A percentile compares a stretch with the other conserved stretches of the same genome.
These are phyloP conservation scores for Reticulitermes speratus DNA, from an alignment of 1,140 invertebrate genomes.

Conservation along the genomic window DNA sequence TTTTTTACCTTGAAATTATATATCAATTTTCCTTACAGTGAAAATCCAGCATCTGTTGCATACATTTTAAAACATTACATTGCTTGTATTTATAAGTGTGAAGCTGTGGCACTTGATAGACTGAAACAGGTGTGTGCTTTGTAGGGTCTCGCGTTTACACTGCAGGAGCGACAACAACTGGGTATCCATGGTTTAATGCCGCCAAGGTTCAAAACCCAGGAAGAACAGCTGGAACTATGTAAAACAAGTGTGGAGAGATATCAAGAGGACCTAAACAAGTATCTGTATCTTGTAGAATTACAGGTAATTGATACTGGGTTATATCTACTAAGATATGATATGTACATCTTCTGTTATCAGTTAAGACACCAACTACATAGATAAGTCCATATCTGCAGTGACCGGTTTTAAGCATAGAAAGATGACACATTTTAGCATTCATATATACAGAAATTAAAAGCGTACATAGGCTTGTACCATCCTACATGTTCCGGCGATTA, in stretches of 20 bases:
- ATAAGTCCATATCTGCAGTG: not conserved
- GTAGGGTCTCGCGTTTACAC: conserved; percentile 81
- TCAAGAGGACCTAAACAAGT: conserved; percentile 74
- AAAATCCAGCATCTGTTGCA: not conserved
- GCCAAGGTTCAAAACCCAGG: conserved; percentile 73
- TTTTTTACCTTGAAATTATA: not conserved
- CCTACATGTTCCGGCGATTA: no score
- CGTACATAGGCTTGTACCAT: no score
- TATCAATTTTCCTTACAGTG: not conserved
- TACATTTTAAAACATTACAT: no score
- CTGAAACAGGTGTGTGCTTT: conserved; percentile 27
- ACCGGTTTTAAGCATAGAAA: not conserved
- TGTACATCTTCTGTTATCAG: not conserved
- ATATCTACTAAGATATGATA: not conserved
- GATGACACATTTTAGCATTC: not conserved
- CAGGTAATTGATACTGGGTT: conserved; percentile 54
- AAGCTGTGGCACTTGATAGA: no score
- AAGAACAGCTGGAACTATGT: conserved; percentile 78
- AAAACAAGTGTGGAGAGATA: conserved; percentile 69
- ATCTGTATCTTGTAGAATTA: conserved; percentile 73
- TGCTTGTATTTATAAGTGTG: not conserved
- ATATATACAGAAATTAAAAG: no score
- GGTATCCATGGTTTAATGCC: conserved; percentile 85
- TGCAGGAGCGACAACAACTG: conserved; percentile 78
- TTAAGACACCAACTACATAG: not conserved